Base-by-base conservation (phyloP, 2,888 invertebrate genomes). In the Coelinius sp. region DNA sequence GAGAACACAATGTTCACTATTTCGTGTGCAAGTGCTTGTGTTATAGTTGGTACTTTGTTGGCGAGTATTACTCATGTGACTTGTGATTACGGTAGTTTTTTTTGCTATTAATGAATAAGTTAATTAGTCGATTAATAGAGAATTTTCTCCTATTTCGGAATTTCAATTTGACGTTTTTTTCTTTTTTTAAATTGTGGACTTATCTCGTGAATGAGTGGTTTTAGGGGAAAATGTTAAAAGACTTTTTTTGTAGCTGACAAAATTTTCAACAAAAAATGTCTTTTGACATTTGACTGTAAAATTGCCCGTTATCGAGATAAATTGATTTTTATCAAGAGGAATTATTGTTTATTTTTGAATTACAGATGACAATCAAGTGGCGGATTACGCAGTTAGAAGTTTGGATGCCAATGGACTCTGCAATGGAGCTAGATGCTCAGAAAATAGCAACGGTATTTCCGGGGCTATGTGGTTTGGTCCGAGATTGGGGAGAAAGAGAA, bases 401-500 rank as follows among this genome's bases (percentile, higher is more conserved):
- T 52, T 74, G 27, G 75, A 77, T 17, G 66, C 35, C 1, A 76
- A 74, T 68, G 75, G 69, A 6, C 68, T 77, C 6, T 86, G 85
- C 71, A 71, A 73, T 25, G 86, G 83, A 1, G 74, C 77, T 5
- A 81, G 81, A 44, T 86, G 86, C 71, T 75, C 75, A 6, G 80
- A 83, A 14, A 79, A 76, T n/a, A 76, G 80, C 12, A 81, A 80
- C 56, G 79, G 80, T 8, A 77, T 82, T 10, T 75, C 82, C n/a
- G 82, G 84, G 20, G 85, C 85, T 17, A 86, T 90, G 86, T 90
- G 90, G 90, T 90, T 90, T 74, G 90, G 90, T 1, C 90, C 90
- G 1, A 85, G 90, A 71, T 83, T 90, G n/a, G 90, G 90, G 5
- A 88, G 90, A 73, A 88, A 88, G 75, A 90, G 89, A 76, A 84